A percentile compares a stretch with the other conserved stretches of the same genome.
phyloP scores from a whole-genome alignment of 1,140 invertebrate genomes.

The Cyrtorhinus lividipennis region DNA sequence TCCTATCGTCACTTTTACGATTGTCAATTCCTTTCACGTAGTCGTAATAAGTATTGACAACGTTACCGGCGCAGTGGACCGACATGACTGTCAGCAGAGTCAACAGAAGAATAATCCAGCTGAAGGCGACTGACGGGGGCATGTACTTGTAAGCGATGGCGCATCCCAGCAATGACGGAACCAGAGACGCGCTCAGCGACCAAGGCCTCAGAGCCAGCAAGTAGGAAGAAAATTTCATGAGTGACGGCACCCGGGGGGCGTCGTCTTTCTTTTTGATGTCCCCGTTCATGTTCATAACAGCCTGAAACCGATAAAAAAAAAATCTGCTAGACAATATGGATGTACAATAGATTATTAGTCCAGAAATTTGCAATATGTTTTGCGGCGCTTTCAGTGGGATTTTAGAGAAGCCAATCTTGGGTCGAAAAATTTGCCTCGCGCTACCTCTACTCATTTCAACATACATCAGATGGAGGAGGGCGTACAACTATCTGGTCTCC shows the following conservation, averaged over 20 bases:
- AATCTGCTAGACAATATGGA: too few species aligned
- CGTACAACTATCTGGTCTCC: too few species aligned
- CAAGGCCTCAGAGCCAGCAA: constrained; percentile 75
- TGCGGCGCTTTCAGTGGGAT: too few species aligned
- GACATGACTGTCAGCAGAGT: constrained; percentile 73
- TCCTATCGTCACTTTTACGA: constrained; percentile 81
- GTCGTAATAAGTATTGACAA: constrained; percentile 95
- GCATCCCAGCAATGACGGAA: constrained; percentile 76
- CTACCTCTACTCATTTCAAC: too few species aligned
- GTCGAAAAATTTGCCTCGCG: too few species aligned
- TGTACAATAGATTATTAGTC: too few species aligned
- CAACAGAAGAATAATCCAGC: constrained; percentile 57
- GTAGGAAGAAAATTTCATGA: constrained; percentile 53
- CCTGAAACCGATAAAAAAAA: neutral
- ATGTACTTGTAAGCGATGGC: constrained; percentile 64
- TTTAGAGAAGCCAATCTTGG: too few species aligned
- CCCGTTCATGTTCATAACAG: constrained; percentile 16
- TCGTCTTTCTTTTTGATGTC: neutral
- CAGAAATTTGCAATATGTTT: too few species aligned
- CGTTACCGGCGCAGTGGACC: constrained; percentile 87
- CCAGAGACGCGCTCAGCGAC: constrained; percentile 79
- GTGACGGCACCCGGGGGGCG: constrained; percentile 4
- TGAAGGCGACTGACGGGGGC: constrained; percentile 52
- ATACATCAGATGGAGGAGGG: too few species aligned
- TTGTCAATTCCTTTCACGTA: constrained; percentile 87